Conservation (phyloP, 2,113 vertebrate genomes). For the Cranoglanis bouderius region DNA sequence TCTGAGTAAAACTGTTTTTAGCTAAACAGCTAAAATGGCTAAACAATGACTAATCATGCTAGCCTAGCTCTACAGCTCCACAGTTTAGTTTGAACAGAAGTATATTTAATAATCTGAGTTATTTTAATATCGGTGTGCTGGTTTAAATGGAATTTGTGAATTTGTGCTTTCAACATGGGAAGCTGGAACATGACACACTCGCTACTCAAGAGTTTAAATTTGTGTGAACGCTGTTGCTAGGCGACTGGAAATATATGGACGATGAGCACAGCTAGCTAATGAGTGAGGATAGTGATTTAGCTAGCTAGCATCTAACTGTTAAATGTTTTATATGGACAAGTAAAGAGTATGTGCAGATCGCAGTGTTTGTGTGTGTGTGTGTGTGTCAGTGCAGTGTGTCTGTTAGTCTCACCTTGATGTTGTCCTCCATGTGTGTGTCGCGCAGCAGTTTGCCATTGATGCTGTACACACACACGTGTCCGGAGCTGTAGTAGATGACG, state of each 20-base stretch:
- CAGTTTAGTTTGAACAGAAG: not conserved
- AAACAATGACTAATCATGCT: not conserved
- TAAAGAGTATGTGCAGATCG: not conserved
- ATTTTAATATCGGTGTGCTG: not conserved
- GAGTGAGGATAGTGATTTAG: not conserved
- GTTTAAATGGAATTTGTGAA: not conserved
- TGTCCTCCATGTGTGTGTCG: constrained; percentile 85
- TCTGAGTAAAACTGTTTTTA: not conserved
- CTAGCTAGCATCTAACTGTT: not conserved
- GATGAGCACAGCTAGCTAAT: not conserved
- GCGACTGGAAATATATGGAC: not conserved
- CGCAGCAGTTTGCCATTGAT: constrained; percentile 92
- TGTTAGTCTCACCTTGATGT: constrained; percentile 78
- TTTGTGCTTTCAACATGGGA: not conserved
- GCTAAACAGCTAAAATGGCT: not conserved
- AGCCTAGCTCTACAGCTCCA: not conserved
- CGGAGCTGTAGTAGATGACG: constrained; percentile 90
- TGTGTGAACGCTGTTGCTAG: not conserved
- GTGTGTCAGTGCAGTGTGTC: not conserved
- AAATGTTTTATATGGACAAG: not conserved
- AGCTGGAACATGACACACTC: not conserved
- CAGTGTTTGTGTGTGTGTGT: not conserved
- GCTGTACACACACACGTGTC: constrained; percentile 90
- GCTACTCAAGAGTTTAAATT: not conserved
- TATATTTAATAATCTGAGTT: not conserved